Conservation (phyloP, 2,888 invertebrate genomes). For the Microdon myrmicae region DNA sequence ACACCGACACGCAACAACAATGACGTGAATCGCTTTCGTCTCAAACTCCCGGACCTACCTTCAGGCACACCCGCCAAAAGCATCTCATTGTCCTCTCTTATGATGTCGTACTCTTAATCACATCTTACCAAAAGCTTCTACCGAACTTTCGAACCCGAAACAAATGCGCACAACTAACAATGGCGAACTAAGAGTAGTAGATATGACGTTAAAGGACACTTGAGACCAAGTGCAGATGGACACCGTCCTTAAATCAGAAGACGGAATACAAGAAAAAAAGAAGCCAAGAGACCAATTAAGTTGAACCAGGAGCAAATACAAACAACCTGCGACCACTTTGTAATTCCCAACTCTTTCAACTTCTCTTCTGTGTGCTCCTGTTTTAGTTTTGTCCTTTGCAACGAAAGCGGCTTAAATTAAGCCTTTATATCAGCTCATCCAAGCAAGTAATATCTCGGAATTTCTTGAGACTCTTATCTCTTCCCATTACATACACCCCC, state of each 20-base stretch:
- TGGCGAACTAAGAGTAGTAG: too few species aligned
- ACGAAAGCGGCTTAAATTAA: neutral
- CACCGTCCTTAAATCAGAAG: too few species aligned
- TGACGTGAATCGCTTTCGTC: slow-evolving; percentile 3
- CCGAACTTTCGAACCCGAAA: slow-evolving; percentile 43
- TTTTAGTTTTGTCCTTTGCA: neutral
- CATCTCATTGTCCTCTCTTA: neutral
- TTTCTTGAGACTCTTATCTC: too few species aligned
- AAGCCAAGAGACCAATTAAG: neutral
- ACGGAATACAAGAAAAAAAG: neutral
- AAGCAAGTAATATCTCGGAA: slow-evolving; percentile 24
- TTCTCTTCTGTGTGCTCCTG: slow-evolving; percentile 1
- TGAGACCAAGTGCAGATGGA: neutral
- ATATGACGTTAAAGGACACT: neutral
- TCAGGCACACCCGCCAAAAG: neutral
- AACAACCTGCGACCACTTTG: slow-evolving; percentile 37
- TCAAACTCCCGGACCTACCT: slow-evolving; percentile 25
- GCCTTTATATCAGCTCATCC: slow-evolving; percentile 31
- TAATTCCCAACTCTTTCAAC: too few species aligned
- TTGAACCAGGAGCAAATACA: slow-evolving; percentile 18
- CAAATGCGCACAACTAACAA: slow-evolving; percentile 28
- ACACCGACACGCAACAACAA: neutral
- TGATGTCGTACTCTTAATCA: slow-evolving; percentile 40
- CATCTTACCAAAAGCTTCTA: slow-evolving; percentile 49
- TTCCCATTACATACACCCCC: neutral